phyloP scores from a whole-genome alignment of 2,797 vertebrate species.

The Eulemur coronatus region DNA sequence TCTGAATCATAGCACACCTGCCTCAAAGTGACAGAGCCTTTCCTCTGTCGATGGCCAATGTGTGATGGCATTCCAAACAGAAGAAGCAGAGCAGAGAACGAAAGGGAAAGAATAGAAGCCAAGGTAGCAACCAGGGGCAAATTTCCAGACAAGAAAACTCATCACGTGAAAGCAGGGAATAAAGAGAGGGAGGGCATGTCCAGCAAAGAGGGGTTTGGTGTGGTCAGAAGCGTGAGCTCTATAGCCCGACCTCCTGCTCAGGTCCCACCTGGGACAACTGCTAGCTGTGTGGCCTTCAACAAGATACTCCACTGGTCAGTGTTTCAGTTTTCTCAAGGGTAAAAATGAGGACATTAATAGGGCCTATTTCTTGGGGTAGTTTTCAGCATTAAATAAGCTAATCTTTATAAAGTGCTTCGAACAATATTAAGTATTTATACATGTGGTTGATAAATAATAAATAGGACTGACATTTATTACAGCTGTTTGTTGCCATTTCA shows the following conservation, averaged over 20 bases:
- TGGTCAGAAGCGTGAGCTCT: not conserved
- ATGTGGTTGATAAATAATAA: not conserved
- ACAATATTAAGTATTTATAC: not conserved
- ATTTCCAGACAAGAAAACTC: not conserved
- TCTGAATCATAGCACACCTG: not conserved
- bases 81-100: not conserved
- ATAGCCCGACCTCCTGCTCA: not conserved
- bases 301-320: not conserved
- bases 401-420: not conserved
- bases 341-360: not conserved
- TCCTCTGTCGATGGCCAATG: not conserved
- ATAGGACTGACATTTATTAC: not conserved
- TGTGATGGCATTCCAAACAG: not conserved
- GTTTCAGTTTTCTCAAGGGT: not conserved
- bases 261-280: too few relatives aligned
- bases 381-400: not conserved
- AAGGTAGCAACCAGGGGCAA: fast-evolving
- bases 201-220: not conserved
- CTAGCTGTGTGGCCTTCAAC: not conserved
- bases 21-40: not conserved
- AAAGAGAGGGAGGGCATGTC: not conserved
- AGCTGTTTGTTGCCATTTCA: not conserved
- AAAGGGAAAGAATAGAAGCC: not conserved
- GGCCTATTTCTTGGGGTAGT: not conserved
- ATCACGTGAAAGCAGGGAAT: not conserved